These are phyloP conservation scores for Heliconius aoede DNA, from an alignment of 2,888 invertebrate genomes.

Conservation along the genomic window DNA sequence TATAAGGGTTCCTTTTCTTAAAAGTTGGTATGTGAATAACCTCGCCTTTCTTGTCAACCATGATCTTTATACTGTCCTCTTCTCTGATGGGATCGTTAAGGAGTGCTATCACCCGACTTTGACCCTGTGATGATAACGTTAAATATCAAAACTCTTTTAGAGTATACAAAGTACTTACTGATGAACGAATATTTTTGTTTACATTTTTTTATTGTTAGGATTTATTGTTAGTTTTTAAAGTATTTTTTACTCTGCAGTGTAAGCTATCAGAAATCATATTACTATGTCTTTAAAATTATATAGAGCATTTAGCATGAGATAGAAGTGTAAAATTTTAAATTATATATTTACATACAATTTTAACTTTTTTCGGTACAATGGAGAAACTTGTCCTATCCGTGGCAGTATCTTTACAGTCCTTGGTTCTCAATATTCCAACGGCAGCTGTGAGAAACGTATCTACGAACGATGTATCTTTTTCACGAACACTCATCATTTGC, in stretches of 20 bases:
- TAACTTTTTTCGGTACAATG: constrained; percentile 89
- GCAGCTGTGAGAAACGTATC: constrained; percentile 93
- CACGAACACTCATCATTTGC: constrained; percentile 90
- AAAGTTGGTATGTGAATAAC: constrained; percentile 88
- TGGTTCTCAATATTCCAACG: constrained; percentile 88
- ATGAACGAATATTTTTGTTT: too few relatives aligned
- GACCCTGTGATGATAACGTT: constrained; percentile 84
- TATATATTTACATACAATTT: constrained; percentile 82
- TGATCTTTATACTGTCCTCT: constrained; percentile 90
- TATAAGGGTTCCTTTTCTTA: constrained; percentile 92
- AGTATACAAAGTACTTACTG: too few relatives aligned
- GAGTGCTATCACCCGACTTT: constrained; percentile 91
- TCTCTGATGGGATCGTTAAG: constrained; percentile 90
- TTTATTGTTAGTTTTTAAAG: neutral
- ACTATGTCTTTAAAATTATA: neutral
- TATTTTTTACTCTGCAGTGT: too few relatives aligned
- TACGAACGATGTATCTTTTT: constrained; percentile 93
- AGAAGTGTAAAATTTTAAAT: neutral
- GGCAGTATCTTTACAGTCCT: constrained; percentile 82
- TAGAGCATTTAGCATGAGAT: neutral
- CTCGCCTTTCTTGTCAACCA: constrained; percentile 92
- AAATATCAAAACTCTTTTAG: too few relatives aligned
- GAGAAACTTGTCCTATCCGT: constrained; percentile 87
- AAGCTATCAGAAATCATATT: neutral
- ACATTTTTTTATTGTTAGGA: neutral